Conservation (phyloP, 2,888 invertebrate species). For the Pycnomerus fuliginosus region DNA sequence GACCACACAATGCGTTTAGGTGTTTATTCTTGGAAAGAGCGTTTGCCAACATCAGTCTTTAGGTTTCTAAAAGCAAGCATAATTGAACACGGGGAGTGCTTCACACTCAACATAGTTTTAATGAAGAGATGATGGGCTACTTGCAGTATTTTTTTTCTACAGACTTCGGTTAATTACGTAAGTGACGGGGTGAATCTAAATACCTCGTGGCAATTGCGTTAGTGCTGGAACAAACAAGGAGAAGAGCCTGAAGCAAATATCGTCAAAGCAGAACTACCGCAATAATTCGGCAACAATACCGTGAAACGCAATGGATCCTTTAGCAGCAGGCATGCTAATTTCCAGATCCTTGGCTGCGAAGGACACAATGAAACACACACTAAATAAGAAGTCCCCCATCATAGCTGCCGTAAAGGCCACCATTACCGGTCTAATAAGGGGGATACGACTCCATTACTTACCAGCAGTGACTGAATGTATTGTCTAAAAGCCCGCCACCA, state of each 20-base stretch:
- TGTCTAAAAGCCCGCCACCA: conserved; percentile 41
- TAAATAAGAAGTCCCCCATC: conserved; percentile 46
- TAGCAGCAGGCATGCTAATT: conserved; percentile 40
- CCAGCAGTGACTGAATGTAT: conserved; percentile 40
- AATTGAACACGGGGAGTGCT: conserved; percentile 17
- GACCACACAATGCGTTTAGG: conserved; percentile 31
- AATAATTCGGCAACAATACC: conserved; percentile 26
- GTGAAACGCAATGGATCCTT: conserved; percentile 21
- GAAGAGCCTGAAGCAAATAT: conserved; percentile 23
- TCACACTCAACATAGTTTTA: conserved; percentile 20
- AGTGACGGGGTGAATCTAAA: conserved; percentile 15
- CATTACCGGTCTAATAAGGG: conserved; percentile 50
- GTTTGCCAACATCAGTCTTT: conserved; percentile 27
- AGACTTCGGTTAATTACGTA: conserved; percentile 21
- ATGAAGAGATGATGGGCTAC: conserved; percentile 25
- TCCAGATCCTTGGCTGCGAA: conserved; percentile 38
- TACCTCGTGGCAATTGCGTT: conserved; percentile 21
- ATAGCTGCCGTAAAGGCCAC: conserved; percentile 47
- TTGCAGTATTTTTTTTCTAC: too few species aligned
- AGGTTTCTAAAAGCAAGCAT: conserved; percentile 18
- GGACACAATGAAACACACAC: conserved; percentile 47
- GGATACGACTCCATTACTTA: conserved; percentile 46
- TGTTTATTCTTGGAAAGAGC: conserved; percentile 31
- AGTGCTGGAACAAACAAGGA: conserved; percentile 17
- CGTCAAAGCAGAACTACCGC: conserved; percentile 29